Percentiles rank a stretch among this genome's conserved stretches.
These are phyloP conservation scores for Nerophis ophidion DNA, from an alignment of 2,113 vertebrate species.

Conservation along the genomic window DNA sequence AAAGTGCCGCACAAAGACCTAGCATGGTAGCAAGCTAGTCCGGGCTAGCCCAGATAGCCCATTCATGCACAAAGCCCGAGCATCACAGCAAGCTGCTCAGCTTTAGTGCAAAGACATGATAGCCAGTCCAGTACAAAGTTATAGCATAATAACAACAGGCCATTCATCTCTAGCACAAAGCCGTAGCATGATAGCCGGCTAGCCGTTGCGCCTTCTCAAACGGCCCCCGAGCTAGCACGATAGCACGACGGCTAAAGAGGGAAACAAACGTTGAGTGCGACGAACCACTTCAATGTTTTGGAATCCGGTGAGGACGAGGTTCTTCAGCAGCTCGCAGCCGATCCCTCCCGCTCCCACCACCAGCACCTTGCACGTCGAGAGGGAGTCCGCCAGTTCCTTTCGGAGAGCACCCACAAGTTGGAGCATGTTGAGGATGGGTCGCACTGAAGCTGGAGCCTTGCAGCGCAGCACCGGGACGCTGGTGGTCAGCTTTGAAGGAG, in stretches of 20 bases:
- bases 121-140: too few relatives aligned
- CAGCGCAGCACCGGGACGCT: slow-evolving; percentile 28
- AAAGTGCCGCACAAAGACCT: background rate
- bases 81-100: too few relatives aligned
- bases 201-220: background rate
- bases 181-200: background rate
- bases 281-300: slow-evolving; percentile 89
- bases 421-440: slow-evolving; percentile 68
- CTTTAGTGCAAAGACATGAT: too few relatives aligned
- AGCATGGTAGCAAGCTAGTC: too few relatives aligned
- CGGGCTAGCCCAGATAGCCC: background rate
- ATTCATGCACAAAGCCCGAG: background rate
- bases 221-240: slow-evolving; percentile 16
- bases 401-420: slow-evolving; percentile 78
- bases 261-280: slow-evolving; percentile 32
- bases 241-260: slow-evolving; percentile 29
- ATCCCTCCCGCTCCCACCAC: slow-evolving; percentile 93
- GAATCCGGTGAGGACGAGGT: slow-evolving; percentile 91
- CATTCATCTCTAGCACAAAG: slow-evolving; percentile 38
- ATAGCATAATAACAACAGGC: too few relatives aligned
- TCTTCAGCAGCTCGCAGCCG: slow-evolving; percentile 93
- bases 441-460: slow-evolving; percentile 23
- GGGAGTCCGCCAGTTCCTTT: slow-evolving; percentile 81
- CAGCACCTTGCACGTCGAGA: slow-evolving; percentile 78
- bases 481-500: slow-evolving; percentile 29